phyloP scores from a whole-genome alignment of 1,140 invertebrate genomes.

The Caenorhabditis inopinata region DNA sequence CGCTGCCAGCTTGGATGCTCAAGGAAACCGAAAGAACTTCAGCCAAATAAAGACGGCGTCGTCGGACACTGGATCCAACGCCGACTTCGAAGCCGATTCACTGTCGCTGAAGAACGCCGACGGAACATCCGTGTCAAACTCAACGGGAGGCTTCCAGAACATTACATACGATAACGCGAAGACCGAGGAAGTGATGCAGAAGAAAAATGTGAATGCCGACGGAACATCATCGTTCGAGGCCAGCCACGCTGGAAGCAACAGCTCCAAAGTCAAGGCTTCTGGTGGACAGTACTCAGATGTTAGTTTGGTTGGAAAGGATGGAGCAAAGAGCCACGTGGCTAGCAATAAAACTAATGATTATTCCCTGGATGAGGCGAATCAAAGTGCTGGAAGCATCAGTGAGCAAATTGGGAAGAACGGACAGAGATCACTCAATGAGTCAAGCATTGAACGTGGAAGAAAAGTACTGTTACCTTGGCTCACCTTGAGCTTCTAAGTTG shows the following conservation, averaged over 20 bases:
- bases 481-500: not conserved
- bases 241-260: conserved; percentile 1
- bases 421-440: not conserved
- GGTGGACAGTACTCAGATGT: not conserved
- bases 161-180: not conserved
- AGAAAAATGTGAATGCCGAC: not conserved
- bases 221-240: not conserved
- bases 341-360: conserved; percentile 1
- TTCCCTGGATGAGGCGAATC: not conserved
- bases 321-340: not conserved
- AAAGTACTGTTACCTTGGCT: not conserved
- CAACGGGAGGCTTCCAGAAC: not conserved
- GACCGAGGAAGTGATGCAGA: not conserved
- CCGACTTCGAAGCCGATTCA: not conserved
- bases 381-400: conserved; percentile 19
- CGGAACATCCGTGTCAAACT: not conserved
- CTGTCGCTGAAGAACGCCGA: not conserved
- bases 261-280: not conserved
- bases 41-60: not conserved
- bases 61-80: not conserved
- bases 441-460: conserved; percentile 20
- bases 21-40: not conserved
- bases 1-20: not conserved
- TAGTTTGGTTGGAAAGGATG: not conserved
- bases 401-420: conserved; percentile 22